Conservation (phyloP, 2,113 vertebrate genomes). For the Elephas maximus region DNA sequence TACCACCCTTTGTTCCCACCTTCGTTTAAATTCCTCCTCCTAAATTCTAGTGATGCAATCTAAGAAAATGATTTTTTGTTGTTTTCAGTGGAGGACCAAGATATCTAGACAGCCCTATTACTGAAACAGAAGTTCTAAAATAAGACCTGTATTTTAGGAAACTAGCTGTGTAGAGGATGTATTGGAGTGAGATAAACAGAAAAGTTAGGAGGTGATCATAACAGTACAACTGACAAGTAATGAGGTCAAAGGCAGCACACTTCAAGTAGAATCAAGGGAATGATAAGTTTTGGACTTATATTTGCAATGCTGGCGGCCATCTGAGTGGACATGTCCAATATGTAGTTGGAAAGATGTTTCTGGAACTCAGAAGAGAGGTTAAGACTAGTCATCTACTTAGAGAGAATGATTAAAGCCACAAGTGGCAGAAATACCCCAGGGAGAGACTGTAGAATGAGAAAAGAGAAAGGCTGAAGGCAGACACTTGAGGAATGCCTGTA, state of each 20-base stretch:
- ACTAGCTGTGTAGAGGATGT: neutral
- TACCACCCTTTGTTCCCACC: neutral
- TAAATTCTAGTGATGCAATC: neutral
- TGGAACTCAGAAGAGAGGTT: constrained; percentile 18
- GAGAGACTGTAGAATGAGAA: neutral
- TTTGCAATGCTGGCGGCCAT: neutral
- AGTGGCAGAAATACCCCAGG: neutral
- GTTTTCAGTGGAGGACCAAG: neutral
- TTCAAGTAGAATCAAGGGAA: neutral
- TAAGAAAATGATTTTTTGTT: neutral
- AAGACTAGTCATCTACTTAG: neutral
- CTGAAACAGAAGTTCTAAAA: constrained; percentile 1
- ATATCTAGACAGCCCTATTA: neutral
- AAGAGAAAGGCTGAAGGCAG: neutral
- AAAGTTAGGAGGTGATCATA: neutral
- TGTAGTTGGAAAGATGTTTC: neutral
- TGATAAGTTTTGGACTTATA: neutral
- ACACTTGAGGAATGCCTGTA: neutral
- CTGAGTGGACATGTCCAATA: neutral
- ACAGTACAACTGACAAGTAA: too few relatives aligned
- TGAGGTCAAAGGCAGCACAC: neutral
- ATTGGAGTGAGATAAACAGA: too few relatives aligned
- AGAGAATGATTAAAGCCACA: neutral
- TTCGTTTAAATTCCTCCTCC: neutral
- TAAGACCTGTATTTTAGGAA: neutral